phyloP scores from a whole-genome alignment of 1,140 invertebrate genomes.

The Drosophila punjabiensis region DNA sequence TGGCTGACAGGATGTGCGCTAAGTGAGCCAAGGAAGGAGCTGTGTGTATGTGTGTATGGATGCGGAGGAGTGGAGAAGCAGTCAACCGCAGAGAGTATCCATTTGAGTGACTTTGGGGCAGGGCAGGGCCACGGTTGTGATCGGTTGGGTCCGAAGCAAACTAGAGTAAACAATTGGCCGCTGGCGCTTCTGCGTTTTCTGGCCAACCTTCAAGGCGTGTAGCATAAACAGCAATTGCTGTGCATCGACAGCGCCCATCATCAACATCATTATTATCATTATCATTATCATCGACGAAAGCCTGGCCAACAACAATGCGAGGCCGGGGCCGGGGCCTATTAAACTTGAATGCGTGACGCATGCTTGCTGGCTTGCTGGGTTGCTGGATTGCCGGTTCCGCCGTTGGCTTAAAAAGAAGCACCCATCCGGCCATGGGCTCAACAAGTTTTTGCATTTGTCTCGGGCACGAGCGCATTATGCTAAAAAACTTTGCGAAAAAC shows the following conservation, averaged over 20 bases:
- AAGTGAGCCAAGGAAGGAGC: conserved; percentile 35
- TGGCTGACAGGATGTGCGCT: conserved; percentile 39
- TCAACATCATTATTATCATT: conserved; percentile 12
- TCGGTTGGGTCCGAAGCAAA: conserved; percentile 15
- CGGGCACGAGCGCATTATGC: conserved; percentile 78
- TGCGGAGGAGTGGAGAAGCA: conserved; percentile 20
- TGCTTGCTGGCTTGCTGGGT: conserved; percentile 40
- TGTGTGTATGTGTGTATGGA: not conserved
- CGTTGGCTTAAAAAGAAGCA: not conserved
- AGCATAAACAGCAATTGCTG: conserved; percentile 32
- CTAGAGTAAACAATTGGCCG: conserved; percentile 36
- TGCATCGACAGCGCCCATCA: conserved; percentile 17
- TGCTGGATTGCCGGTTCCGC: conserved; percentile 17
- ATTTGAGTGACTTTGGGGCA: conserved; percentile 61
- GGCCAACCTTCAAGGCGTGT: conserved; percentile 39
- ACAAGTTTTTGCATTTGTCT: conserved; percentile 75
- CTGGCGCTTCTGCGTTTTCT: conserved; percentile 21
- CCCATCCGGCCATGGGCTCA: conserved; percentile 45
- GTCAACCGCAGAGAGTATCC: conserved; percentile 59
- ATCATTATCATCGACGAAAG: conserved; percentile 25
- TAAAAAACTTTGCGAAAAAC: conserved; percentile 68
- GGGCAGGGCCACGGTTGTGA: conserved; percentile 2
- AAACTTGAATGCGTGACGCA: conserved; percentile 77
- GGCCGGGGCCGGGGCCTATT: conserved; percentile 46
- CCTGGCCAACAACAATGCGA: conserved; percentile 51